phyloP scores from a whole-genome alignment of 2,797 vertebrate genomes.

The Ptychadena robeensis region DNA sequence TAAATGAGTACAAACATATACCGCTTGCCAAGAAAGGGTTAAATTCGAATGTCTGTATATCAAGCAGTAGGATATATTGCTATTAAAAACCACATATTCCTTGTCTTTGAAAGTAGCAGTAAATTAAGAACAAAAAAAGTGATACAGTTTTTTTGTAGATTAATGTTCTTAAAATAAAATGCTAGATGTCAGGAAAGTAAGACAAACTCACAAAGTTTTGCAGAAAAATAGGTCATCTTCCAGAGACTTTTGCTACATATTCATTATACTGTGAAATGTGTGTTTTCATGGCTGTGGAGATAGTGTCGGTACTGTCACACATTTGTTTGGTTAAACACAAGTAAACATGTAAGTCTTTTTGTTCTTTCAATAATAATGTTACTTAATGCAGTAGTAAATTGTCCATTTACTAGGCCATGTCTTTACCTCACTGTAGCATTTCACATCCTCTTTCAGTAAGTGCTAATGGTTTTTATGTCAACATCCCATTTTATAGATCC shows the following conservation, averaged over 20 bases:
- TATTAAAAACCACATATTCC: background rate
- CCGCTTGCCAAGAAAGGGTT: too few relatives aligned
- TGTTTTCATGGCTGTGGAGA: constrained; percentile 18
- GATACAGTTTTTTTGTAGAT: background rate
- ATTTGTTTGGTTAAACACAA: constrained; percentile 10
- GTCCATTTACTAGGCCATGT: constrained; percentile 31
- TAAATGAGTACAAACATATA: too few relatives aligned
- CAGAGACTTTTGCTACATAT: background rate
- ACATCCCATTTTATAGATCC: constrained; percentile 59
- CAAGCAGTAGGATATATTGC: background rate
- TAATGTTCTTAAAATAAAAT: constrained; percentile 10
- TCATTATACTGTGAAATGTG: constrained; percentile 12
- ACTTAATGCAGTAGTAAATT: constrained; percentile 49
- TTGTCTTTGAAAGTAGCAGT: background rate
- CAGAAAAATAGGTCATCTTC: constrained; percentile 24
- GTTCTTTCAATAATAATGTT: constrained; percentile 44
- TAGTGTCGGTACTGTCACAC: background rate
- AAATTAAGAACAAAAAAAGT: background rate
- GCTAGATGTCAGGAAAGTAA: constrained; percentile 14
- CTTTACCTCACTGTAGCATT: constrained; percentile 38
- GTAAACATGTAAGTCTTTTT: constrained; percentile 45
- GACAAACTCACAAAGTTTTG: constrained; percentile 14
- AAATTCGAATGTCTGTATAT: background rate
- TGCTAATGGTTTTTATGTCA: constrained; percentile 60
- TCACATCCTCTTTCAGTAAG: constrained; percentile 48